Evolutionary conservation across 2,888 invertebrate species (phyloP).

Genomic region (Drosophila subsilvestris): DNA sequence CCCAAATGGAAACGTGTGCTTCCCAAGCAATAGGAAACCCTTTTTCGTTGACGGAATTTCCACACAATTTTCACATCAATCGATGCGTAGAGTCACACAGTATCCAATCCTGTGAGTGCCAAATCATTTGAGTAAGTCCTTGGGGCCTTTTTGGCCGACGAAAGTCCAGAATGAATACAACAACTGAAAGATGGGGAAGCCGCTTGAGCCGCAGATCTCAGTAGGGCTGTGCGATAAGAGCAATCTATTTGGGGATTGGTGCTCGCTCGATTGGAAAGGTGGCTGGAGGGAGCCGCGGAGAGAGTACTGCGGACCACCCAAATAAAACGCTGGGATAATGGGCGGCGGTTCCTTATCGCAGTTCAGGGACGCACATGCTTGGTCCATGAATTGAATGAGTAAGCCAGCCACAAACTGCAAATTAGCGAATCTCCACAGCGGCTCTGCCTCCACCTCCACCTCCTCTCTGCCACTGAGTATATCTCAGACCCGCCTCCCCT

Average conservation of each 20-base stretch:
- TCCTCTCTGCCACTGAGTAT: slow-evolving; percentile 1
- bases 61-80: not conserved
- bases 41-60: not conserved
- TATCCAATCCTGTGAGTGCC: too few relatives aligned
- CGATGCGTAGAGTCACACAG: rapidly evolving
- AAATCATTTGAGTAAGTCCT: slow-evolving; percentile 6
- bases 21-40: slow-evolving; percentile 10
- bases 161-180: slow-evolving; percentile 44
- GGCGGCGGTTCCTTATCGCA: slow-evolving; percentile 24
- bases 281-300: not conserved
- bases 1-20: slow-evolving; percentile 17
- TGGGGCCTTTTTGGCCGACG: not conserved
- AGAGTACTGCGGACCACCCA: slow-evolving; percentile 40
- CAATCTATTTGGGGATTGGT: slow-evolving; percentile 24
- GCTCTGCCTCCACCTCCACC: not conserved
- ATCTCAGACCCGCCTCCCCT: slow-evolving; percentile 15
- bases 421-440: slow-evolving; percentile 57
- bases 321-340: slow-evolving; percentile 36
- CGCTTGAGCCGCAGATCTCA: slow-evolving; percentile 9
- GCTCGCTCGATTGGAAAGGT: not conserved
- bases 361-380: slow-evolving; percentile 38
- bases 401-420: slow-evolving; percentile 54
- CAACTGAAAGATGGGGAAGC: slow-evolving; percentile 36
- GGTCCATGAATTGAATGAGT: slow-evolving; percentile 64
- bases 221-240: slow-evolving; percentile 24